phyloP scores from a whole-genome alignment of 2,113 vertebrate genomes.

The Chaetodon auriga region DNA sequence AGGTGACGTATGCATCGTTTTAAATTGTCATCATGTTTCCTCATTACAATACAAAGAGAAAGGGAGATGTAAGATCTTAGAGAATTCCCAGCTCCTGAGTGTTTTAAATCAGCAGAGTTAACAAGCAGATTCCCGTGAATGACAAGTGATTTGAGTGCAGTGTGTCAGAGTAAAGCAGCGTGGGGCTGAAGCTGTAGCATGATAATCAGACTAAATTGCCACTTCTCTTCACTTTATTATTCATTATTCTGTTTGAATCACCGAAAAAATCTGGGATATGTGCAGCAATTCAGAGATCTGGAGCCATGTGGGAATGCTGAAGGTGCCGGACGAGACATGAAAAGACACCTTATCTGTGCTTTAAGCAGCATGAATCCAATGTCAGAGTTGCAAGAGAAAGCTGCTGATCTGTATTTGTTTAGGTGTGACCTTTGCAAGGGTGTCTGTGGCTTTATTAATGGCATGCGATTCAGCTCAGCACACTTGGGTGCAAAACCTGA shows the following conservation, averaged over 20 bases:
- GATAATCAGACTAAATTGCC: background rate
- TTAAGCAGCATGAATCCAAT: background rate
- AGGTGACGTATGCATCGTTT: background rate
- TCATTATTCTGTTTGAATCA: conserved; percentile 12
- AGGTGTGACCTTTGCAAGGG: conserved; percentile 17
- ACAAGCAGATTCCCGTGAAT: background rate
- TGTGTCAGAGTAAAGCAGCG: background rate
- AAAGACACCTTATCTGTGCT: background rate
- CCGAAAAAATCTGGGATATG: background rate
- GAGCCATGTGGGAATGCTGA: background rate
- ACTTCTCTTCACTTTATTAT: conserved; percentile 1
- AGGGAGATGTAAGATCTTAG: background rate
- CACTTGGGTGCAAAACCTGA: conserved; percentile 41
- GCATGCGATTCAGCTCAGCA: conserved; percentile 11
- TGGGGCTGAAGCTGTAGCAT: background rate
- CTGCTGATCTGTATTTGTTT: conserved; percentile 1
- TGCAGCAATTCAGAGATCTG: background rate
- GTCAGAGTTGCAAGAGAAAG: background rate
- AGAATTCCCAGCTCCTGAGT: background rate
- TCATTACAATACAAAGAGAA: background rate
- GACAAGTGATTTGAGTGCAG: background rate
- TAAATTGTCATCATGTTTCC: background rate
- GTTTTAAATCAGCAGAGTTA: background rate
- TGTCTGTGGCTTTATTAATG: conserved; percentile 6
- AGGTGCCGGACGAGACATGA: background rate